Conservation (phyloP, 2,888 invertebrate species). For the Ennomos quercinarius region DNA sequence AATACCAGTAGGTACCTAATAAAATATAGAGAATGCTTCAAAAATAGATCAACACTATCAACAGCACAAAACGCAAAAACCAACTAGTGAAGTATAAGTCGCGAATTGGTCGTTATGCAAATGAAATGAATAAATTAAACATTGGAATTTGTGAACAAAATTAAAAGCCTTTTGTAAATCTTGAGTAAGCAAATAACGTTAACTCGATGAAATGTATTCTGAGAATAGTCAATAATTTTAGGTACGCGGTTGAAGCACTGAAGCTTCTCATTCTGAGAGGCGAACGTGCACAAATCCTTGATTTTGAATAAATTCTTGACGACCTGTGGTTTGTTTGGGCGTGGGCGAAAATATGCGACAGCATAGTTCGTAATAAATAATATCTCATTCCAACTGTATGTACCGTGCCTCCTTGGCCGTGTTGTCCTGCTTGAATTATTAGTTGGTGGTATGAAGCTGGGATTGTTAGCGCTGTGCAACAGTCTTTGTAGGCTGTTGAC, state of each 20-base stretch:
- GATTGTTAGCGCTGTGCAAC: constrained; percentile 12
- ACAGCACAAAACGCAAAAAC: too few species aligned
- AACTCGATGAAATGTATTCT: constrained; percentile 34
- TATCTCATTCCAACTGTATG: constrained; percentile 32
- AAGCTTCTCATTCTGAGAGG: constrained; percentile 44
- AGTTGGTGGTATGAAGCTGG: too few species aligned
- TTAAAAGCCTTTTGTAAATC: neutral
- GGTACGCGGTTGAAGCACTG: constrained; percentile 35
- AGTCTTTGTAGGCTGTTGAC: constrained; percentile 16
- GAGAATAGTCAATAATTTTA: constrained; percentile 46
- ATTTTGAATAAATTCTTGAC: constrained; percentile 76
- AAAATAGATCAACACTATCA: too few species aligned
- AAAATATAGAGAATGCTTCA: too few species aligned
- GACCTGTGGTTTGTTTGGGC: constrained; percentile 63
- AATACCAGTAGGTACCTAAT: too few species aligned
- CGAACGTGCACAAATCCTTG: constrained; percentile 71
- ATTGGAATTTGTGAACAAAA: constrained; percentile 11
- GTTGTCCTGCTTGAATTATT: constrained; percentile 29
- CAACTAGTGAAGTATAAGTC: too few species aligned
- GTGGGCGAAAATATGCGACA: constrained; percentile 76
- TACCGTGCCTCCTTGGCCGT: constrained; percentile 28
- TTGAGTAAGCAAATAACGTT: neutral
- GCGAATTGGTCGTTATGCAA: constrained; percentile 2
- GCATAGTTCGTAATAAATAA: constrained; percentile 39
- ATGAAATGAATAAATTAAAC: constrained; percentile 11